Evolutionary conservation across 1,140 invertebrate species (phyloP).

Genomic region (Lasioglossum albipes): DNA sequence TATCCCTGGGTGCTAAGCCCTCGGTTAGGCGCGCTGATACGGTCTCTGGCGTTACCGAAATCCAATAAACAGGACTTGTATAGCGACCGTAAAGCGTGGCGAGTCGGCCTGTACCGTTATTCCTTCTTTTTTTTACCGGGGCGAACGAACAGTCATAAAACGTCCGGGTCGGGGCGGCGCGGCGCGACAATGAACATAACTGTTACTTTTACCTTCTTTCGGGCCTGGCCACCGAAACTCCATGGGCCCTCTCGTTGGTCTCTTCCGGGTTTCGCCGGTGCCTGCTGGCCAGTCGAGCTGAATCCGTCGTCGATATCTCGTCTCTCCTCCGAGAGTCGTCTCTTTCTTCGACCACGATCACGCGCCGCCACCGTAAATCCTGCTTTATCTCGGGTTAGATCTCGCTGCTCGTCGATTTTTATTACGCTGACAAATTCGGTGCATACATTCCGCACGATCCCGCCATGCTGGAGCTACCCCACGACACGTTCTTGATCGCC

Average conservation of each 20-base stretch:
- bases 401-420: background rate
- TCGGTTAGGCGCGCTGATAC: slow-evolving; percentile 33
- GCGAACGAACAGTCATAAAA: slow-evolving; percentile 75
- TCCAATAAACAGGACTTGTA: slow-evolving; percentile 42
- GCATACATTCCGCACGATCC: background rate
- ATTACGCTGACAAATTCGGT: slow-evolving; percentile 26
- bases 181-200: slow-evolving; percentile 70
- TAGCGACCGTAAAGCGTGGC: background rate
- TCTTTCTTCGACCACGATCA: background rate
- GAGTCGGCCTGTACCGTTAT: slow-evolving; percentile 64
- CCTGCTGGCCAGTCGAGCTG: slow-evolving; percentile 46
- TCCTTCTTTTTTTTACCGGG: slow-evolving; percentile 11
- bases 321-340: slow-evolving; percentile 14
- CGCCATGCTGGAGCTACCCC: background rate
- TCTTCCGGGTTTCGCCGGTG: slow-evolving; percentile 28
- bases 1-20: slow-evolving; percentile 49
- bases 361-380: slow-evolving; percentile 14
- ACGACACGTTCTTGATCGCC: too few relatives aligned
- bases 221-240: slow-evolving; percentile 29
- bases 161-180: slow-evolving; percentile 46
- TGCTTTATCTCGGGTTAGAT: slow-evolving; percentile 11
- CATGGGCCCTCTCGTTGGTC: slow-evolving; percentile 1
- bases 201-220: slow-evolving; percentile 62
- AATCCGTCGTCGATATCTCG: slow-evolving; percentile 54
- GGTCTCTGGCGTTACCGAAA: background rate